Base-by-base conservation (phyloP, 2,113 vertebrate species). In the Epinephelus moara region DNA sequence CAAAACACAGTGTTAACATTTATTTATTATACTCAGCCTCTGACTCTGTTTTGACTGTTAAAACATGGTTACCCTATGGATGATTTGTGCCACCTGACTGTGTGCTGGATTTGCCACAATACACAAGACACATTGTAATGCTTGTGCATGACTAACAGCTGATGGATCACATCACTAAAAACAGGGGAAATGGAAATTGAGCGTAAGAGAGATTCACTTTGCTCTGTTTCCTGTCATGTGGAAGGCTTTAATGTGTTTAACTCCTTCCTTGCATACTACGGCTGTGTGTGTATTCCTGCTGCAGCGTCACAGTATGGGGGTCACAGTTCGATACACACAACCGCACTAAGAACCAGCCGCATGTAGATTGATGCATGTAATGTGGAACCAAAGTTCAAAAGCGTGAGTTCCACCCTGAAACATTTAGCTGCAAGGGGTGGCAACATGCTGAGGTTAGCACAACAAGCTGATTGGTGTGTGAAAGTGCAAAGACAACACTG, bases 1-100 rank as follows among this genome's bases (percentile, higher is more conserved):
- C 71, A 78, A 57, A 87, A 55, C 27, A 73, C 33, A 6, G 47
- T 52, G 37, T 60, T 56, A 72, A 62, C 63, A 53, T 88, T 78
- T 80, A 68, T 76, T 80, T 62, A 70, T 13, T 25, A 33, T 33
- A 62, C 49, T 74, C 78, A 50, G 47, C 70, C 69, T 83, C 47
- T 14, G n/a, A 55, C 17, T 47, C 59, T 60, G 55, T 62, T 55
- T 61, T 30, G 37, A 52, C 49, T 21, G 57, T 30, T 82, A 86
- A 80, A 79, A 67, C 59, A 73, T 30, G 2, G 4, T 3, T 61
- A 45, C 70, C 11, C 50, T 42, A 25, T 25, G 53, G 42, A 72
- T 70, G 10, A 60, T 59, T 74, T 53, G 18, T 55, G 11, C 33
- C 42, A 18, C 47, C 52, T 53, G 59, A 18, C n/a, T 72, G 78